phyloP scores from a whole-genome alignment of 2,113 vertebrate species.

The Microcebus griseorufus region DNA sequence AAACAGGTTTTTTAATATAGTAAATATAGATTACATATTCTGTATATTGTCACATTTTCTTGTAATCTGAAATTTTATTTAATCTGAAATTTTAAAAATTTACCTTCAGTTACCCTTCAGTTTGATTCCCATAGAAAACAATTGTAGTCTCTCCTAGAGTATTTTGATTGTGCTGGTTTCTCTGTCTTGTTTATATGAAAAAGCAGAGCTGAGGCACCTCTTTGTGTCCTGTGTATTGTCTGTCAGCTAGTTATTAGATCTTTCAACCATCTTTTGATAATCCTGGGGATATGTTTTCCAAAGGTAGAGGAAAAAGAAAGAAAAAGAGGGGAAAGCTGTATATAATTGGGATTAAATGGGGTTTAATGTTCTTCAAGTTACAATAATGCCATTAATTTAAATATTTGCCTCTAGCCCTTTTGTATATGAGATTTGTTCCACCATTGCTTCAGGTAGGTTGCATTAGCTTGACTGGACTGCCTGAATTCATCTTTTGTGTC shows the following conservation, averaged over 20 bases:
- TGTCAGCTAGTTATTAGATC: background rate
- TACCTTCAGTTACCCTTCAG: background rate
- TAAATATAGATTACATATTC: background rate
- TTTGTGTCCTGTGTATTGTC: background rate
- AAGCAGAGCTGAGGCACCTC: background rate
- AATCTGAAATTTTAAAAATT: background rate
- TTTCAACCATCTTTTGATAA: background rate
- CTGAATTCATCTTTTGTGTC: background rate
- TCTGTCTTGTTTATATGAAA: background rate
- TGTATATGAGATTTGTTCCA: background rate
- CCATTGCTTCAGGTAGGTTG: background rate
- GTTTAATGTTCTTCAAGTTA: background rate
- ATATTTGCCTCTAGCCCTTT: background rate
- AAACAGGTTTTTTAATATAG: background rate
- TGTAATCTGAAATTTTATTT: background rate
- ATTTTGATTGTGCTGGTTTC: background rate
- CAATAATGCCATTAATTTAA: background rate
- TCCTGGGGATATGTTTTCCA: background rate
- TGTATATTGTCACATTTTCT: constrained; percentile 26
- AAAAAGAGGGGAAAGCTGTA: background rate
- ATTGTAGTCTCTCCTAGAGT: background rate
- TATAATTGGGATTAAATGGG: background rate
- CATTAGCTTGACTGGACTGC: background rate
- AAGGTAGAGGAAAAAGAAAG: background rate
- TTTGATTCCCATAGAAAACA: background rate